Percentiles rank a stretch among this genome's conserved stretches.
These are phyloP conservation scores for Steatornis caripensis DNA, from an alignment of 2,113 vertebrate species.

Conservation along the genomic window DNA sequence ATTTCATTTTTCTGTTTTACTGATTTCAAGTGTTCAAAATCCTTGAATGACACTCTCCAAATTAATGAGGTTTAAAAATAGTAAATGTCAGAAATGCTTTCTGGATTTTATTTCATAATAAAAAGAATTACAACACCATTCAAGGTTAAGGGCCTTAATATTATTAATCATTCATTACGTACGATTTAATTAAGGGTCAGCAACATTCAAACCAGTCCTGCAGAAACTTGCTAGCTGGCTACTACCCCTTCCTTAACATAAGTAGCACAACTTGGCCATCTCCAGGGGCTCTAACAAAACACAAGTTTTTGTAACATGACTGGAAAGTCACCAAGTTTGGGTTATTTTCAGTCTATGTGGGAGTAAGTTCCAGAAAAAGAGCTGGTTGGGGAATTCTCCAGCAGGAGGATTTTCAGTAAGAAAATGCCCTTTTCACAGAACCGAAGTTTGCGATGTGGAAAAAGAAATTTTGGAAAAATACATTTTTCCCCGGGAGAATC, in stretches of 20 bases:
- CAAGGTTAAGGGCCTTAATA: slow-evolving; percentile 21
- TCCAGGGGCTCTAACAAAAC: slow-evolving; percentile 9
- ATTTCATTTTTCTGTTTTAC: background rate
- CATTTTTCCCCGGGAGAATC: background rate
- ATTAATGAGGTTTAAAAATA: slow-evolving; percentile 48
- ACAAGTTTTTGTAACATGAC: background rate
- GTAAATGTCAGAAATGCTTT: slow-evolving; percentile 5
- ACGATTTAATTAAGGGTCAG: background rate
- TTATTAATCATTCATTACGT: slow-evolving; percentile 37
- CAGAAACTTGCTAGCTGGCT: background rate
- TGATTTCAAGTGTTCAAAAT: background rate
- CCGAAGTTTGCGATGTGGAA: background rate
- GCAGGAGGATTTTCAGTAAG: slow-evolving; percentile 24
- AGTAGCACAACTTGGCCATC: background rate
- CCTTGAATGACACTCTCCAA: background rate
- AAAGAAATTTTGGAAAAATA: background rate
- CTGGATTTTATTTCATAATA: slow-evolving; percentile 24
- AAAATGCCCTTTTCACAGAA: slow-evolving; percentile 28
- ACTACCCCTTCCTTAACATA: background rate
- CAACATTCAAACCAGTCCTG: background rate
- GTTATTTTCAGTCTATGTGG: slow-evolving; percentile 43
- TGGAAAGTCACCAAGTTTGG: slow-evolving; percentile 39
- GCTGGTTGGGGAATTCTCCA: slow-evolving; percentile 37
- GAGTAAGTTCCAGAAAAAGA: slow-evolving; percentile 34
- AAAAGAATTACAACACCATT: background rate